Base-by-base conservation (phyloP, 1,140 invertebrate genomes). In the Schmidtea mediterranea region DNA sequence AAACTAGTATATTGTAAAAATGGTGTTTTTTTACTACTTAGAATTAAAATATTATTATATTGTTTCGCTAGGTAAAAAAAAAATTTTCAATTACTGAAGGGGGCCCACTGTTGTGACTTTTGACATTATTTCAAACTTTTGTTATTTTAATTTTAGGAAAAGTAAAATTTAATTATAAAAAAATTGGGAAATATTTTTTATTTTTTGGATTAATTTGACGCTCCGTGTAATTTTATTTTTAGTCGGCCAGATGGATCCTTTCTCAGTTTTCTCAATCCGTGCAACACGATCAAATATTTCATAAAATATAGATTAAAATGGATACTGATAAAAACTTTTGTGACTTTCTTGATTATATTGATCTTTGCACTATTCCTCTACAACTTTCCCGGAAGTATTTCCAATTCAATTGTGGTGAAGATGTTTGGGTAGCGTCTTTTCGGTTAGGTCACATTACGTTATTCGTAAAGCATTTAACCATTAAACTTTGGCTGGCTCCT, bases 221-320 rank as follows among this genome's bases (percentile, higher is more conserved):
- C n/a, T n/a, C n/a, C n/a, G n/a, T n/a, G n/a, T 12, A 12, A 37
- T 12, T 41, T 19, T 41, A 6, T 12, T 41, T 19, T 41, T 41
- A 41, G 40, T 23, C 40, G 40, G 10, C 40, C 40, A 23, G 40
- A 41, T 19, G 22, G 68, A 1, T 70, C 68, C 16, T 71, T 71
- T 62, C 55, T 69, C 24, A 70, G 67, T 66, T 62, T 70, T 40
- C 59, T 63, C 2, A 69, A 65, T 13, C 69, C 69, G 5, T 66
- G 59, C 54, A 70, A 70, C 52, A 65, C 68, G 2, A 58, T 69
- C 41, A 61, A 59, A 43, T 59, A 59, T 53, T 62, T 71, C 52
- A 56, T 69, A 47, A 70, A 68, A 68, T 59, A 57, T 43, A 63
- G 62, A 41, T 68, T 67, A 57, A 66, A 68, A 53, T 70, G 66